Conservation (phyloP, 2,797 vertebrate species). For the Notamacropus eugenii region DNA sequence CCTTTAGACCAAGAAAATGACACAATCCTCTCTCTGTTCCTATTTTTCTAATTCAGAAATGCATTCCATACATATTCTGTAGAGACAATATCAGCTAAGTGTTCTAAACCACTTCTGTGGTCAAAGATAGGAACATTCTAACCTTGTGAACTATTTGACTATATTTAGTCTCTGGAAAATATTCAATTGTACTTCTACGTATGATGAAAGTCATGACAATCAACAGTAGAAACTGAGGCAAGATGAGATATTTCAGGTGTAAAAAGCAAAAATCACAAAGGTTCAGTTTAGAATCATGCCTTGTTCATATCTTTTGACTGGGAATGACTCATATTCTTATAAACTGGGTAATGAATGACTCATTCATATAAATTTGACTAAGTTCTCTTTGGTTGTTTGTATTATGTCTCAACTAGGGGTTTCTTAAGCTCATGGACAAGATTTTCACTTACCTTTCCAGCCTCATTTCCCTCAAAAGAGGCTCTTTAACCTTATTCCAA, state of each 20-base stretch:
- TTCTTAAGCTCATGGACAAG: neutral
- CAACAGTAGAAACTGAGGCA: slow-evolving; percentile 17
- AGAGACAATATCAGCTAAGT: slow-evolving; percentile 66
- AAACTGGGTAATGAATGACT: too few relatives aligned
- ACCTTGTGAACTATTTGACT: slow-evolving; percentile 65
- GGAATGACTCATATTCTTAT: too few relatives aligned
- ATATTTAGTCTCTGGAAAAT: slow-evolving; percentile 73
- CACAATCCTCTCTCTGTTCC: slow-evolving; percentile 62
- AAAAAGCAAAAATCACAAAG: slow-evolving; percentile 64
- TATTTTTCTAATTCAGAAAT: slow-evolving; percentile 62
- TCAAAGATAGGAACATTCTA: slow-evolving; percentile 54
- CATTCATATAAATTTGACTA: too few relatives aligned
- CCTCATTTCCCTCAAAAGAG: neutral
- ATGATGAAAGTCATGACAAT: slow-evolving; percentile 40
- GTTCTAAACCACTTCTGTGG: slow-evolving; percentile 46
- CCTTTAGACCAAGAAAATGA: slow-evolving; percentile 63
- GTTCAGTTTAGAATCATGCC: slow-evolving; percentile 64
- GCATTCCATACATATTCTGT: slow-evolving; percentile 53
- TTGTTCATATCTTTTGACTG: neutral
- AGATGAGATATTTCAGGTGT: slow-evolving; percentile 48
- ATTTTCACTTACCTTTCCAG: neutral
- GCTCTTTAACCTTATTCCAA: too few relatives aligned
- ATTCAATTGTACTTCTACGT: slow-evolving; percentile 37
- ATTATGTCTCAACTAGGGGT: neutral
- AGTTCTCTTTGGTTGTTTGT: too few relatives aligned